Percentiles rank a stretch among this genome's conserved stretches.
phyloP scores from a whole-genome alignment of 1,140 invertebrate genomes.

The Trigoniulus corallinus region DNA sequence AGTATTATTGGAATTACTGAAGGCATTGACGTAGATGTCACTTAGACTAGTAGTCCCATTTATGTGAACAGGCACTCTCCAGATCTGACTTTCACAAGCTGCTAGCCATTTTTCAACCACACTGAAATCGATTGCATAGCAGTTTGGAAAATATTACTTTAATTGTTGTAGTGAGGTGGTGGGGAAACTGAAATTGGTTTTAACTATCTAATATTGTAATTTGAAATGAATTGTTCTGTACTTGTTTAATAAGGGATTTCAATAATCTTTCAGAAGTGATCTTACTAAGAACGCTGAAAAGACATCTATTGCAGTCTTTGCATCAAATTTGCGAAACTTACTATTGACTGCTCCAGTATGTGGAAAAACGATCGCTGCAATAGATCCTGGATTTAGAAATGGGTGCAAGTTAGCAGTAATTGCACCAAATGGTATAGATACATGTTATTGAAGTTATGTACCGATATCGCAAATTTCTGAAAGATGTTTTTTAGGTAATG shows the following conservation, averaged over 20 bases:
- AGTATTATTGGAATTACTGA: too few relatives aligned
- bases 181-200: too few relatives aligned
- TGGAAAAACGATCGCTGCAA: slow-evolving; percentile 57
- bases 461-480: not conserved
- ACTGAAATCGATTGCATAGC: too few relatives aligned
- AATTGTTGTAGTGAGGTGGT: too few relatives aligned
- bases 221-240: not conserved
- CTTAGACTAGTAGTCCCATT: too few relatives aligned
- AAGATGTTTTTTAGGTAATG: slow-evolving; percentile 22
- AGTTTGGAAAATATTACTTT: too few relatives aligned
- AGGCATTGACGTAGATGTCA: too few relatives aligned
- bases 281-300: slow-evolving; percentile 56
- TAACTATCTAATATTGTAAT: too few relatives aligned
- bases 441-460: not conserved
- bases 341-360: slow-evolving; percentile 58
- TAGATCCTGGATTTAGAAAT: slow-evolving; percentile 70
- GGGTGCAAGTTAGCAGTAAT: slow-evolving; percentile 70
- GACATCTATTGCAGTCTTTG: slow-evolving; percentile 67
- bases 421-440: slow-evolving; percentile 38
- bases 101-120: too few relatives aligned
- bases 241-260: not conserved
- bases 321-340: slow-evolving; percentile 62
- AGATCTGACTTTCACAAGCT: too few relatives aligned
- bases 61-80: too few relatives aligned
- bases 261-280: slow-evolving; percentile 36